Evolutionary conservation across 2,113 vertebrate genomes (phyloP), one percentile per base, ranked within the genome.

Genomic region (Ondatra zibethicus): DNA sequence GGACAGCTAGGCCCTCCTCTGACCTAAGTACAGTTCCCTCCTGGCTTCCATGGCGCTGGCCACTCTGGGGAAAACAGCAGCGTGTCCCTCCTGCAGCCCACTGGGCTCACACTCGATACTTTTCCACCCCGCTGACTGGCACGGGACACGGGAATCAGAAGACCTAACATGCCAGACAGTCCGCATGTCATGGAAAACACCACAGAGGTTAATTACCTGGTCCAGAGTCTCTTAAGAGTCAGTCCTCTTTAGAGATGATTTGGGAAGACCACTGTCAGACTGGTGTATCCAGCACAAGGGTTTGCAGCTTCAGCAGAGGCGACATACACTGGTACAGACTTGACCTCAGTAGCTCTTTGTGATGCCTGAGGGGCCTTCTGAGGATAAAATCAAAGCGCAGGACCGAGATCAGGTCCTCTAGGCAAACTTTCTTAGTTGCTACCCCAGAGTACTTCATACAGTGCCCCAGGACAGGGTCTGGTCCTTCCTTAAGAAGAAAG

Each of bases 161-260:
- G 36, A 21, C 0, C 3, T 1, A 17, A 14, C 45, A 7, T 0
- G 6, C 3, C 2, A 25, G 10, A 27, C 55, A 42, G n/a, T 6
- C 45, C 11, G 1, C 47, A 39, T 16, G 19, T 0, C 29, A 3
- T 5, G 8, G 33, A 76, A 29, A 23, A 47, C 61, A 23, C 29
- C 14, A 45, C 3, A 12, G 25, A 14, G 7, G 4, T 8, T 65
- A 7, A 42, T 68, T 68, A 29, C 42, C 65, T 14, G 65, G 11
- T 45, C 17, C 25, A 6, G 47, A 58, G 31, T 78, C 27, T n/a
- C n/a, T n/a, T n/a, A 78, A 39, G 39, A 85, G 42, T 66, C 39
- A 68, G 31, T 87, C 42, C 85, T 36, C 13, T 50, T 33, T 47
- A 68, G 65, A 50, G 3, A 42, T n/a, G 2, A 33, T 31, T 47